phyloP scores from a whole-genome alignment of 2,797 vertebrate genomes.

The Iguana delicatissima region DNA sequence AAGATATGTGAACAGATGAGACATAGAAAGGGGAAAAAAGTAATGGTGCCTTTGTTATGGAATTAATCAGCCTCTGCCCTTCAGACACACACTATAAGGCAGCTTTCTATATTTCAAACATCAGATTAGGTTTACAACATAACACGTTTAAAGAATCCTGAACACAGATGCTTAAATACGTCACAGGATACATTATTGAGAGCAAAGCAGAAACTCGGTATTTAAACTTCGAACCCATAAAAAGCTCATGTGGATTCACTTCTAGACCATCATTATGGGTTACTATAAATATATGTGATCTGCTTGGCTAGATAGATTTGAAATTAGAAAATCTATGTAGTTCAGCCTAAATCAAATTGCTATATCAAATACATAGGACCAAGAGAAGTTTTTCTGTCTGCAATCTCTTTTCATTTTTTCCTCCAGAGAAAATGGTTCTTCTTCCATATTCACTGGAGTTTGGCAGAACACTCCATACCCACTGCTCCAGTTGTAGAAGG shows the following conservation, averaged over 20 bases:
- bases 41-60: neutral
- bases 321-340: neutral
- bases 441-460: neutral
- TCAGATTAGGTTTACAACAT: neutral
- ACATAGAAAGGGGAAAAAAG: neutral
- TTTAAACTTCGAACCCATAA: neutral
- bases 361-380: neutral
- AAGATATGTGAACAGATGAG: neutral
- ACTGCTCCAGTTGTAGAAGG: neutral
- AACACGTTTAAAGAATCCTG: neutral
- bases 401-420: neutral
- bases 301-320: neutral
- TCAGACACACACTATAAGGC: neutral
- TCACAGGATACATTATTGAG: neutral
- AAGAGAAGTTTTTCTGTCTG: neutral
- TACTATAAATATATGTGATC: neutral
- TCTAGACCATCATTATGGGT: neutral
- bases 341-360: neutral
- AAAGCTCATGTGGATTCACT: neutral
- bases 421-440: neutral
- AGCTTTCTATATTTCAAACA: neutral
- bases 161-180: neutral
- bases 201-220: neutral
- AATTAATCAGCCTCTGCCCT: neutral
- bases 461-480: neutral